Evolutionary conservation across 2,888 invertebrate species (phyloP).

Genomic region (Ophraella communa): DNA sequence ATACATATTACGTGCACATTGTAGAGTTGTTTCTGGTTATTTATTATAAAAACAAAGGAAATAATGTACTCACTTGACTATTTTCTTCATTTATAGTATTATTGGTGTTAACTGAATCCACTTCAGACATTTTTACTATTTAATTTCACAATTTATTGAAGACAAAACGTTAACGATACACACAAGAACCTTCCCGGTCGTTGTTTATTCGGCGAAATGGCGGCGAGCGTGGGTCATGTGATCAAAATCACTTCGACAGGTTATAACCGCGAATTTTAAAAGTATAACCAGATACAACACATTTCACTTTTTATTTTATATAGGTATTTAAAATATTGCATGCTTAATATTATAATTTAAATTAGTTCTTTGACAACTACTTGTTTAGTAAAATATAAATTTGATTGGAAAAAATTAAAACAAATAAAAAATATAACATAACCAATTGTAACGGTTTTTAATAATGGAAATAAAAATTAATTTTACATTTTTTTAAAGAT

Average conservation of each 20-base stretch:
- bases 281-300: too few species aligned
- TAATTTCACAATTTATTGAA: constrained; percentile 46
- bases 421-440: neutral
- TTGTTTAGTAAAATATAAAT: neutral
- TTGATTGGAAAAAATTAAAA: neutral
- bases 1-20: constrained; percentile 59
- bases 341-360: neutral
- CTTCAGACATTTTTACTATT: constrained; percentile 58
- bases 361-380: neutral
- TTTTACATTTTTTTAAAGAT: too few species aligned
- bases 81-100: constrained; percentile 57
- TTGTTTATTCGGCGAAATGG: constrained; percentile 69
- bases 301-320: neutral
- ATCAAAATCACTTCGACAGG: constrained; percentile 50
- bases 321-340: neutral
- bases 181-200: constrained; percentile 60
- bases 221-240: constrained; percentile 70
- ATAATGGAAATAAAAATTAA: too few species aligned
- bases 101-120: constrained; percentile 57
- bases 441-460: neutral
- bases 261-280: constrained; percentile 52
- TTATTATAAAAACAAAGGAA: constrained; percentile 33
- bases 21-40: constrained; percentile 47
- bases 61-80: constrained; percentile 53
- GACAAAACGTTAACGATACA: constrained; percentile 43